A percentile compares a stretch with the other conserved stretches of the same genome.
These are phyloP conservation scores for Ylistrum balloti DNA, from an alignment of 1,140 invertebrate species.

Conservation along the genomic window DNA sequence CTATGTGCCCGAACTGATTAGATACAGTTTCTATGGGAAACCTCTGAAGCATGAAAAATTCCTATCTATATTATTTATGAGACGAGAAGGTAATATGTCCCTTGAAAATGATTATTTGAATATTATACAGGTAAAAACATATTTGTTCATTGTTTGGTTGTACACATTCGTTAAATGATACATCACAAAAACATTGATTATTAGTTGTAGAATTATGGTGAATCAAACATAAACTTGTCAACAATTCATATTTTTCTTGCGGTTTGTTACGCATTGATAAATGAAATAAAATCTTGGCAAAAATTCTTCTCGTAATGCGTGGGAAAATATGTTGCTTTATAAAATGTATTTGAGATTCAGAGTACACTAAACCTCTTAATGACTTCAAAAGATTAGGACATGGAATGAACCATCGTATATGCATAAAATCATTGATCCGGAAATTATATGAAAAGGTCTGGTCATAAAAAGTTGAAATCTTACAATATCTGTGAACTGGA, in stretches of 20 bases:
- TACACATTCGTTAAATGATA: not conserved
- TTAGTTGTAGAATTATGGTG: not conserved
- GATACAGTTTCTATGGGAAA: not conserved
- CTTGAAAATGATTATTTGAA: not conserved
- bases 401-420: not conserved
- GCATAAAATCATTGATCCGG: not conserved
- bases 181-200: too few relatives aligned
- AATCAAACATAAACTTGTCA: not conserved
- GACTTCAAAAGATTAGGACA: not conserved
- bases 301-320: not conserved
- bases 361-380: not conserved
- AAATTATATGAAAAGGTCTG: not conserved
- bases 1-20: not conserved
- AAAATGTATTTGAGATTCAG: not conserved
- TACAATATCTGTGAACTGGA: not conserved
- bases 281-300: not conserved
- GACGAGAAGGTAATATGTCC: not conserved
- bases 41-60: not conserved
- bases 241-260: not conserved
- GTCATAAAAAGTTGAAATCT: not conserved
- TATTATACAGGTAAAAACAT: not conserved
- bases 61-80: conserved; percentile 1
- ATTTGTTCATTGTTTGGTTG: not conserved
- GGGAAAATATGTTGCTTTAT: not conserved
- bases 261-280: not conserved